A percentile compares a stretch with the other conserved stretches of the same genome.
These are phyloP conservation scores for Caenorhabditis latens DNA, from an alignment of 1,140 invertebrate genomes.

Conservation along the genomic window DNA sequence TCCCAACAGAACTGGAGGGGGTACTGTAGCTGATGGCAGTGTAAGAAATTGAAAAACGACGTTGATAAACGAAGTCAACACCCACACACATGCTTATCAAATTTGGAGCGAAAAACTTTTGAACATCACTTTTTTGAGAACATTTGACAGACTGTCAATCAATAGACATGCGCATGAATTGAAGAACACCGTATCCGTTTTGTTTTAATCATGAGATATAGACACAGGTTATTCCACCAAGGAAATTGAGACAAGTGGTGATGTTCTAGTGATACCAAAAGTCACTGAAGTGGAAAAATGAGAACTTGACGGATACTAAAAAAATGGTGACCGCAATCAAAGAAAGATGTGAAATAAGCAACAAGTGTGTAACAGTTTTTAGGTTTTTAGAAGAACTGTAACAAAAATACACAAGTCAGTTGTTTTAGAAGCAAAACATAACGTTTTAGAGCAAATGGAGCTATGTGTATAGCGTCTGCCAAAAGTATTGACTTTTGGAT, in stretches of 20 bases:
- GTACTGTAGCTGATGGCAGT: conserved; percentile 31
- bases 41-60: neutral
- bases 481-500: neutral
- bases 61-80: neutral
- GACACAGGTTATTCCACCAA: neutral
- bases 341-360: too few relatives aligned
- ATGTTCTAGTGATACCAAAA: neutral
- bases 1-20: conserved; percentile 45
- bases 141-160: neutral
- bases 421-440: too few relatives aligned
- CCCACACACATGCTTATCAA: conserved; percentile 47
- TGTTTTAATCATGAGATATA: neutral
- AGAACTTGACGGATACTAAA: too few relatives aligned
- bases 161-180: conserved; percentile 1
- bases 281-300: neutral
- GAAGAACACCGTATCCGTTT: conserved; percentile 34
- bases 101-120: conserved; percentile 42
- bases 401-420: too few relatives aligned
- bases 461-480: too few relatives aligned
- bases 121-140: conserved; percentile 52
- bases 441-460: too few relatives aligned
- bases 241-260: neutral
- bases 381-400: too few relatives aligned
- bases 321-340: too few relatives aligned
- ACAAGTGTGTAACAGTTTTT: too few relatives aligned